Evolutionary conservation across 2,888 invertebrate genomes (phyloP).

Genomic region (Metellina segmentata): DNA sequence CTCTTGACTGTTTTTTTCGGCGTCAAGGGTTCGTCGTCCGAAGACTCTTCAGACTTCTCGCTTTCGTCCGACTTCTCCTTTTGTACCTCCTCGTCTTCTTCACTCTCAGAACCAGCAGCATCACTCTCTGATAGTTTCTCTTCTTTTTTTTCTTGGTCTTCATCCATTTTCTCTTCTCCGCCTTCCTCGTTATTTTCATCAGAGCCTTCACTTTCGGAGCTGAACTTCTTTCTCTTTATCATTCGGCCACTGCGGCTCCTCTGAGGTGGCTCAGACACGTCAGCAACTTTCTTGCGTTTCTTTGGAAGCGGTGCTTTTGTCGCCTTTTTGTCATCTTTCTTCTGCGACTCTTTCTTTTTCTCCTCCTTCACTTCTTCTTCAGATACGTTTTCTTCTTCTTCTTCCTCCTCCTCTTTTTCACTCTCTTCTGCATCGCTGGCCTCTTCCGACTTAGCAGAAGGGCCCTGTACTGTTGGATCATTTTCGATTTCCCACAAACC

Average conservation of each 20-base stretch:
- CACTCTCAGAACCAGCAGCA: not conserved
- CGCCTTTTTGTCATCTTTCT: conserved; percentile 36
- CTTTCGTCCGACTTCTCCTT: not conserved
- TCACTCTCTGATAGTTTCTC: conserved; percentile 9
- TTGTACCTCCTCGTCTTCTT: conserved; percentile 34
- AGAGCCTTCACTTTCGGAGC: conserved; percentile 71
- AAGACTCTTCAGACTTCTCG: not conserved
- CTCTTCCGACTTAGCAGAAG: conserved; percentile 1
- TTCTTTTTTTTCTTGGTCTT: not conserved
- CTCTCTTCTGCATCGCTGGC: conserved; percentile 11
- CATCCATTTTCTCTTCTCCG: conserved; percentile 7
- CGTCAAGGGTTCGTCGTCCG: not conserved
- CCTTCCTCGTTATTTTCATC: conserved; percentile 38
- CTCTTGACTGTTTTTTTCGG: not conserved
- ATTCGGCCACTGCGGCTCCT: conserved; percentile 87
- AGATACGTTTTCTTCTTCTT: conserved; percentile 5
- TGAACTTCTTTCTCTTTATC: conserved; percentile 85
- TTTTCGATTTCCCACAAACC: conserved; percentile 81
- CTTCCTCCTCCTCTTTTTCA: conserved; percentile 39
- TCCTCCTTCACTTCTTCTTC: conserved; percentile 21
- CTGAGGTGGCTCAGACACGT: conserved; percentile 57
- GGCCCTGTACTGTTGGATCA: conserved; percentile 78
- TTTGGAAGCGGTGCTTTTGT: not conserved
- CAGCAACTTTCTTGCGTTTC: conserved; percentile 52
- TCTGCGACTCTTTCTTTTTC: conserved; percentile 24